Base-by-base conservation (phyloP, 2,888 invertebrate genomes). In the Scrobipalpa atriplicella region DNA sequence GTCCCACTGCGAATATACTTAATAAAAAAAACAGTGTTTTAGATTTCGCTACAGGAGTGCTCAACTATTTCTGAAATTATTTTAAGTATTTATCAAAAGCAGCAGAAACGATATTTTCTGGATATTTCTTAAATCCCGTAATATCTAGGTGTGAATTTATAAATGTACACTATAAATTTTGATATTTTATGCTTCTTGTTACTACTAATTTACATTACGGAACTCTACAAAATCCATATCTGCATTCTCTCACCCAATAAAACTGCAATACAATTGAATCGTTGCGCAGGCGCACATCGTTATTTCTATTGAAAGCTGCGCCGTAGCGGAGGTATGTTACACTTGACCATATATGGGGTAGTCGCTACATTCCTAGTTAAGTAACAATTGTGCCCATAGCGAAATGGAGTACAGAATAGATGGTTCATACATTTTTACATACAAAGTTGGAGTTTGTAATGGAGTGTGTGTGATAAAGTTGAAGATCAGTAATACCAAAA, bases 321-420 rank as follows among this genome's bases (percentile, higher is more conserved):
- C 51, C 16, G 47, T 47, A 47, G 36, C 62, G 5, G 18, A 64
- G 64, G 67, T 68, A 73, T 71, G 70, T 71, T 68, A 67, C 62
- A 68, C 61, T 67, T 68, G 38, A 10, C 78, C 76, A 64, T 75
- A 74, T 72, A 65, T 66, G 72, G 71, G 1, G 36, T 13, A n/a
- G 11, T 8, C 61, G 38, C 10, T 11, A 41, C 10, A 61, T 61
- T 18, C 61, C 61, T 16, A 47, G n/a, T 47, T 47, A n/a, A 16
- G 47, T n/a, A 16, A 47, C 47, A 47, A 47, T 47, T 47, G 47
- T 47, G 47, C 47, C 13, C n/a, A n/a, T n/a, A 47, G 47, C n/a
- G 47, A 47, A 47, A 47, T 47, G 47, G 47, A n/a, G n/a, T n/a
- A n/a, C 6, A 47, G 5, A 47, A n/a, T 39, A 1, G n/a, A 47